A percentile compares a stretch with the other conserved stretches of the same genome.
These are phyloP conservation scores for Syncerus caffer DNA, from an alignment of 2,797 vertebrate genomes.

Conservation along the genomic window DNA sequence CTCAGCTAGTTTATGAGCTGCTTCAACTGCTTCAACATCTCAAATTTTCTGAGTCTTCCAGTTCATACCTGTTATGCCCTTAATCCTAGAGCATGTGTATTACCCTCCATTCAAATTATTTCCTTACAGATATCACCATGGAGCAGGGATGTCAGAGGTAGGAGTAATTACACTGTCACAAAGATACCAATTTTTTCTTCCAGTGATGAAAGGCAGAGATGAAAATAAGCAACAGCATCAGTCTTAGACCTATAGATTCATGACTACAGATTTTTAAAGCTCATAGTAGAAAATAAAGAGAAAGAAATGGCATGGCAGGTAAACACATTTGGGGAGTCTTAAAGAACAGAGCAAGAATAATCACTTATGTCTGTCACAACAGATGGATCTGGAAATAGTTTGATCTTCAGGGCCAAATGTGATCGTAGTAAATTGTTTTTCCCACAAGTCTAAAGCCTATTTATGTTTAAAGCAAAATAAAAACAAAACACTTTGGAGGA, in stretches of 20 bases:
- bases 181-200: slow-evolving; percentile 6
- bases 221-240: background rate
- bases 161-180: slow-evolving; percentile 37
- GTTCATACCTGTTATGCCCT: background rate
- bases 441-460: background rate
- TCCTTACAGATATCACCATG: background rate
- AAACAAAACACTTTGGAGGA: background rate
- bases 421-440: background rate
- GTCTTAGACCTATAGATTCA: background rate
- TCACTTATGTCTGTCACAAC: background rate
- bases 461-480: background rate
- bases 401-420: background rate
- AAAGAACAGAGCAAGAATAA: background rate
- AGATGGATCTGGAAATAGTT: background rate
- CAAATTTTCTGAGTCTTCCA: background rate
- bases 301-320: background rate
- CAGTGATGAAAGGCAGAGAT: background rate
- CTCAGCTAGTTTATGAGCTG: background rate
- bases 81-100: background rate
- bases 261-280: background rate
- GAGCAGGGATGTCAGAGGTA: background rate
- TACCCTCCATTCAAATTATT: background rate
- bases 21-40: background rate
- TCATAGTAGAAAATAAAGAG: slow-evolving; percentile 8
- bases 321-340: background rate